Evolutionary conservation across 2,888 invertebrate genomes (phyloP).

Genomic region (Rhimphoctona megacephalus): DNA sequence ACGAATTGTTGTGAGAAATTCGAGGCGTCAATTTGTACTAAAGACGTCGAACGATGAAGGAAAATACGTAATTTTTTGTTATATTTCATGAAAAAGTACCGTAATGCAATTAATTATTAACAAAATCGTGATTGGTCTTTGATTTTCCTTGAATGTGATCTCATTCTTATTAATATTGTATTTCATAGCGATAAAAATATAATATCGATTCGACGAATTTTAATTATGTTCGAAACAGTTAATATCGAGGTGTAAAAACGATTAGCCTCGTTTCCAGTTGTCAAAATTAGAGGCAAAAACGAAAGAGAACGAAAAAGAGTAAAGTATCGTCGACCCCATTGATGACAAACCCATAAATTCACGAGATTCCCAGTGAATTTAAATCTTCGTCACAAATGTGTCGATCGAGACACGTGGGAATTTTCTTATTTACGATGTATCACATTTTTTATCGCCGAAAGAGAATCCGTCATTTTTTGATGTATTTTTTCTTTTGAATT

Average conservation of each 20-base stretch:
- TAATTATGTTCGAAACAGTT: neutral
- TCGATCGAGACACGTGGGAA: slow-evolving; percentile 5
- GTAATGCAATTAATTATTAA: neutral
- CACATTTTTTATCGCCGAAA: slow-evolving; percentile 45
- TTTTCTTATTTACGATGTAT: slow-evolving; percentile 37
- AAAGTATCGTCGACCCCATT: slow-evolving; percentile 52
- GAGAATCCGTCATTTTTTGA: slow-evolving; percentile 8
- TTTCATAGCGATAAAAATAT: neutral
- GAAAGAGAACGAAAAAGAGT: neutral
- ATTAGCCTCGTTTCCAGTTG: slow-evolving; percentile 22
- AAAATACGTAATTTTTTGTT: neutral
- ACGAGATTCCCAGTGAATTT: slow-evolving; percentile 30
- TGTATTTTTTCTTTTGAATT: neutral
- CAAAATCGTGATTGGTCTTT: neutral
- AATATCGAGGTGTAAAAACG: slow-evolving; percentile 1
- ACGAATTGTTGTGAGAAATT: neutral
- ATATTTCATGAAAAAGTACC: neutral
- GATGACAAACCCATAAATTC: slow-evolving; percentile 23
- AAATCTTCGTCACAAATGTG: slow-evolving; percentile 20
- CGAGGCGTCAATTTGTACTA: neutral
- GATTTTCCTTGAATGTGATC: neutral
- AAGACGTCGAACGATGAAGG: neutral
- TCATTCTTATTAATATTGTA: neutral
- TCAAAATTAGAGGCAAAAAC: neutral
- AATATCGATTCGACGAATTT: neutral